phyloP scores from a whole-genome alignment of 2,888 invertebrate species.

The Ischnura elegans region DNA sequence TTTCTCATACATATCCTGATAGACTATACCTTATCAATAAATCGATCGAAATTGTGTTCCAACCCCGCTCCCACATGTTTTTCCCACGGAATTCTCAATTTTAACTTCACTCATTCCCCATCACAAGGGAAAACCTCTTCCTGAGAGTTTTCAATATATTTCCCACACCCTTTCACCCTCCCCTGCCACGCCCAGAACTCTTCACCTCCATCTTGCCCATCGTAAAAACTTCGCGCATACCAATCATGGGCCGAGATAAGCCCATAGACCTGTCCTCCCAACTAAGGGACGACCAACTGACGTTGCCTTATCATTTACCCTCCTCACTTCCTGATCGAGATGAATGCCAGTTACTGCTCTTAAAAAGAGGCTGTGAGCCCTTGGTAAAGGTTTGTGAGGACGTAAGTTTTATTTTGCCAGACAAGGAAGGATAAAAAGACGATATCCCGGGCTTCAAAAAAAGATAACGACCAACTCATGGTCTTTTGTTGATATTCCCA shows the following conservation, averaged over 20 bases:
- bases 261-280: background rate
- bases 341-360: background rate
- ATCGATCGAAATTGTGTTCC: too few species aligned
- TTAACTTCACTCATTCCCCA: background rate
- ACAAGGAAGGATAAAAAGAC: background rate
- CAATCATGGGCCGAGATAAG: background rate
- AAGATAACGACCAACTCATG: background rate
- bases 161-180: background rate
- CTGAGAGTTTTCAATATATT: background rate
- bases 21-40: too few species aligned
- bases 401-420: background rate
- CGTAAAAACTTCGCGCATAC: too few species aligned
- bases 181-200: background rate
- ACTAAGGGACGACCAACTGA: background rate
- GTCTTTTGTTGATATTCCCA: background rate
- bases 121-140: background rate
- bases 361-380: background rate
- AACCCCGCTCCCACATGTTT: background rate
- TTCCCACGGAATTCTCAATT: background rate
- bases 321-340: background rate
- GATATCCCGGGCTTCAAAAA: background rate
- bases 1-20: too few species aligned
- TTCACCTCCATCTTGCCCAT: too few species aligned
- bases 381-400: background rate
- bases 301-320: background rate